phyloP scores from a whole-genome alignment of 2,797 vertebrate species.

The Antennarius maculatus region DNA sequence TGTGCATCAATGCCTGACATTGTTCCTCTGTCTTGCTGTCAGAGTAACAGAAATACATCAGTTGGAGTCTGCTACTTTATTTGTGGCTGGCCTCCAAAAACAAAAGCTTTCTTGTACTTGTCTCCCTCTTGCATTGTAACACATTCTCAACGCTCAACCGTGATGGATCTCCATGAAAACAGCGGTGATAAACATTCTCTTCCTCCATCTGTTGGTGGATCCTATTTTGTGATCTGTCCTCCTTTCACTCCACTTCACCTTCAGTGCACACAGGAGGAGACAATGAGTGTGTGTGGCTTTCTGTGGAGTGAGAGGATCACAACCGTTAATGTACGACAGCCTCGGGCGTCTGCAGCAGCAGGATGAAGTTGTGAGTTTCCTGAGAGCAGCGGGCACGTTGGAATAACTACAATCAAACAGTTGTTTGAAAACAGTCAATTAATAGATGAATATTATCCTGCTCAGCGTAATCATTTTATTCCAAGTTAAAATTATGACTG shows the following conservation, averaged over 20 bases:
- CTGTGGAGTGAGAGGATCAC: conserved; percentile 45
- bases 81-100: conserved; percentile 4
- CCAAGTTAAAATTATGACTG: not conserved
- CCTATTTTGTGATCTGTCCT: conserved; percentile 47
- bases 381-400: conserved; percentile 29
- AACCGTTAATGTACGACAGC: conserved; percentile 37
- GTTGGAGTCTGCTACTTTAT: conserved; percentile 17
- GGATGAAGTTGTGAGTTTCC: conserved; percentile 29
- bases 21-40: conserved; percentile 4
- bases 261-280: conserved; percentile 35
- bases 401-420: conserved; percentile 16
- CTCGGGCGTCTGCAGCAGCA: conserved; percentile 45
- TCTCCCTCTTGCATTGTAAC: conserved; percentile 11
- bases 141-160: conserved; percentile 37
- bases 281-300: conserved; percentile 43
- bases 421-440: too few species aligned
- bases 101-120: conserved; percentile 17
- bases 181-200: conserved; percentile 39
- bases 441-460: not conserved
- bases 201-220: conserved; percentile 38
- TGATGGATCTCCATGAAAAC: conserved; percentile 62
- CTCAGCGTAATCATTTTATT: not conserved
- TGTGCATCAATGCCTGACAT: too few species aligned
- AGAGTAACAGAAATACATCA: not conserved
- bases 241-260: conserved; percentile 58